These are phyloP conservation scores for Gila robusta DNA, from an alignment of 2,797 vertebrate species.

Conservation along the genomic window DNA sequence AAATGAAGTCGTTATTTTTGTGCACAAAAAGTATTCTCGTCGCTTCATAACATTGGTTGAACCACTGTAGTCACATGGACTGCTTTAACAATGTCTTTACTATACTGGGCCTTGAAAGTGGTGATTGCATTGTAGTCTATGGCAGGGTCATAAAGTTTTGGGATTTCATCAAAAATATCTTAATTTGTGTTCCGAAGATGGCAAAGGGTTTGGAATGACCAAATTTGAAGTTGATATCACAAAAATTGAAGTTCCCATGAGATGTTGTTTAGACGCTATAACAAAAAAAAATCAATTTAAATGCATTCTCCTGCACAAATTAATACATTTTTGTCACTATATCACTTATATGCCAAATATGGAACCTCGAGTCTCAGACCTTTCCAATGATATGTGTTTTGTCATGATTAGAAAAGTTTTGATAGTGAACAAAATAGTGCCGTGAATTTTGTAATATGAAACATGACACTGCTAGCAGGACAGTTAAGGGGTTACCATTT, in stretches of 20 bases:
- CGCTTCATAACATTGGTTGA: too few species aligned
- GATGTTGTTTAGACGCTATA: background rate
- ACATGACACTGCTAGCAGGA: background rate
- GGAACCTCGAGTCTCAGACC: background rate
- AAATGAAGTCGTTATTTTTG: too few species aligned
- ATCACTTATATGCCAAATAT: background rate
- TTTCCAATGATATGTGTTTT: background rate
- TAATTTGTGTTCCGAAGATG: too few species aligned
- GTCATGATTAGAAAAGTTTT: background rate
- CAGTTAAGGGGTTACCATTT: background rate
- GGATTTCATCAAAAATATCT: too few species aligned
- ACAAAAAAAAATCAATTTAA: background rate
- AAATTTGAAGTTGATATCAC: background rate
- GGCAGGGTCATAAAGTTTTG: too few species aligned
- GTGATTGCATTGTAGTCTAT: too few species aligned
- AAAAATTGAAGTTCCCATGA: background rate
- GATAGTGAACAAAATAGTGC: background rate
- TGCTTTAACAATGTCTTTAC: too few species aligned
- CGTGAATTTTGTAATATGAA: background rate
- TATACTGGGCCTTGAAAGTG: too few species aligned
- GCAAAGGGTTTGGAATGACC: too few species aligned
- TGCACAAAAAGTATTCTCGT: too few species aligned
- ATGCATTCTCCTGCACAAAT: too few species aligned
- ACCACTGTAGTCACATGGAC: too few species aligned
- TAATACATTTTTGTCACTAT: background rate